Evolutionary conservation across 1,140 invertebrate genomes (phyloP).

Genomic region (Dinoponera quadriceps): DNA sequence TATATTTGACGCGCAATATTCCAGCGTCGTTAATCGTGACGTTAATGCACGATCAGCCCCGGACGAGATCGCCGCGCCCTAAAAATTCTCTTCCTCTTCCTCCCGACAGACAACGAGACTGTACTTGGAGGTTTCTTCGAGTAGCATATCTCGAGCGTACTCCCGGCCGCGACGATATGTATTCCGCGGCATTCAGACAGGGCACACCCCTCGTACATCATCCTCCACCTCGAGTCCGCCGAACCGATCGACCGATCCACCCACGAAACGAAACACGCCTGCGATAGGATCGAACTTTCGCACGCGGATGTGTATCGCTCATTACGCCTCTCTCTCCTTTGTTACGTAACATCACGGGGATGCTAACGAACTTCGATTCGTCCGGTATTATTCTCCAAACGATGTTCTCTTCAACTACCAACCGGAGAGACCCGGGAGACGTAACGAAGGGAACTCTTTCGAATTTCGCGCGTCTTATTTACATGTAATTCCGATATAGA

Average conservation of each 20-base stretch:
- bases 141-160: conserved; percentile 28
- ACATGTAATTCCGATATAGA: no score
- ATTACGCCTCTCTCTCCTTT: neutral
- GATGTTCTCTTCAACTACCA: neutral
- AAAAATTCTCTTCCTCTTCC: conserved; percentile 1
- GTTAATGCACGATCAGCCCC: conserved; percentile 25
- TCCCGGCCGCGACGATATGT: conserved; percentile 44
- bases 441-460: neutral
- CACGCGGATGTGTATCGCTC: conserved; percentile 51
- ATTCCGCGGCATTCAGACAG: conserved; percentile 10
- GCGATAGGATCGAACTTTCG: conserved; percentile 60
- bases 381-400: neutral
- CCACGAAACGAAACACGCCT: conserved; percentile 63
- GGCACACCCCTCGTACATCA: conserved; percentile 62
- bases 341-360: conserved; percentile 25
- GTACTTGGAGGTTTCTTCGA: neutral
- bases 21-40: neutral
- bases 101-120: neutral
- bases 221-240: conserved; percentile 23
- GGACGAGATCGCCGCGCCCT: neutral
- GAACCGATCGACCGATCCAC: conserved; percentile 62
- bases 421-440: neutral
- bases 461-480: neutral
- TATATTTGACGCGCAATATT: conserved; percentile 17
- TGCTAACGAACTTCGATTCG: neutral